Base-by-base conservation (phyloP, 2,888 invertebrate genomes). In the Maniola hyperantus region DNA sequence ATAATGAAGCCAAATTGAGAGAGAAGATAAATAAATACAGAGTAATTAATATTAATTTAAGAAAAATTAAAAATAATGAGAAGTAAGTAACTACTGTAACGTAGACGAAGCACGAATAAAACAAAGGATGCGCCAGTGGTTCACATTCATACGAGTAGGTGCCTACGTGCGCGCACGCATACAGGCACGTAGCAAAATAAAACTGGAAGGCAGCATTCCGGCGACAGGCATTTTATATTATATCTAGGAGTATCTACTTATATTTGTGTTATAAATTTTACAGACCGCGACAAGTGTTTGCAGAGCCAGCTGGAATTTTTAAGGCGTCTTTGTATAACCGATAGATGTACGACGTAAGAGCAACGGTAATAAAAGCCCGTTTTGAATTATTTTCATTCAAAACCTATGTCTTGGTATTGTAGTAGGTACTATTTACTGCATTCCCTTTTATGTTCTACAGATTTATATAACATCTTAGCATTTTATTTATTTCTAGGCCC, bases 261-360 rank as follows among this genome's bases (percentile, higher is more conserved):
- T 84, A 81, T 87, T 85, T 88, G 83, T 81, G 81, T 85, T 87
- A 87, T 88, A 87, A 77, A 87, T 86, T 85, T 85, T 79, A 87
- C 81, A 83, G 80, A 79, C 77, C 79, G 79, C 79, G 84, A 83
- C 83, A 81, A 83, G 81, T 88, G 89, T 89, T 87, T 88, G 84
- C 81, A 76, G 79, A 83, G 82, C 73, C 76, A 74, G 78, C 73
- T 78, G 83, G 87, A 87, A 85, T 88, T 85, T 68, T 59, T n/a
- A 46, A 62, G 58, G 51, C 18, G 57, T 18, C 20, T 18, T 36
- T 68, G 55, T 68, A 42, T 51, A 50, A 46, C 39, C 34, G 62
- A 57, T 46, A 51, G 36, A 59, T 50, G 50, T 11, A 39, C 20
- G n/a, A 44, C 18, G 18, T 18, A 8, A 20, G 50, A 26, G 20